phyloP scores from a whole-genome alignment of 1,140 invertebrate species.

The Tyrophagus putrescentiae region DNA sequence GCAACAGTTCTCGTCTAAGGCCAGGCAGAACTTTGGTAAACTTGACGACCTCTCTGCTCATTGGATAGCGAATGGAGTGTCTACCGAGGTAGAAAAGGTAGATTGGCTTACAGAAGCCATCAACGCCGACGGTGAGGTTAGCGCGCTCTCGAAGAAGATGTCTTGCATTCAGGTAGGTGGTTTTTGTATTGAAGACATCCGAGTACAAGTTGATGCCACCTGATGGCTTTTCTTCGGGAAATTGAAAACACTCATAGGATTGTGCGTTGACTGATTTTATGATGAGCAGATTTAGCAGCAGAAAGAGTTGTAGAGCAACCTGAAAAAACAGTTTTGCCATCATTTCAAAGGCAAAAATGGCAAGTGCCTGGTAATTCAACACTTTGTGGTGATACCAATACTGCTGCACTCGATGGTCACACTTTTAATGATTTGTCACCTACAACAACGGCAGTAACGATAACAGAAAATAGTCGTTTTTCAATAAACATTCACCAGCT shows the following conservation, averaged over 20 bases:
- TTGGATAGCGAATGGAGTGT: not conserved
- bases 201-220: not conserved
- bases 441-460: no score
- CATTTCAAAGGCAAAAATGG: no score
- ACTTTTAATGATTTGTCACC: no score
- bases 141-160: not conserved
- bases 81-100: not conserved
- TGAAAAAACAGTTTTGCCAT: no score
- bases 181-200: not conserved
- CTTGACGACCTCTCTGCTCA: not conserved
- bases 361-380: no score
- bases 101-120: not conserved
- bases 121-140: not conserved
- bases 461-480: no score
- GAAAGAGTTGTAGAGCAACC: no score
- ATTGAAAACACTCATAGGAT: not conserved
- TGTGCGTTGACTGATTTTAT: no score
- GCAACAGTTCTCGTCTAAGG: not conserved
- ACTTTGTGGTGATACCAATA: no score
- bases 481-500: no score
- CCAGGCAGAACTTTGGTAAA: not conserved
- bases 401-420: no score
- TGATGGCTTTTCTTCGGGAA: not conserved
- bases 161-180: not conserved
- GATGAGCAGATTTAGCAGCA: no score